Percentiles rank a stretch among this genome's conserved stretches.
Evolutionary conservation across 2,888 invertebrate genomes (phyloP).

Genomic region (Apodemia hepburni): DNA sequence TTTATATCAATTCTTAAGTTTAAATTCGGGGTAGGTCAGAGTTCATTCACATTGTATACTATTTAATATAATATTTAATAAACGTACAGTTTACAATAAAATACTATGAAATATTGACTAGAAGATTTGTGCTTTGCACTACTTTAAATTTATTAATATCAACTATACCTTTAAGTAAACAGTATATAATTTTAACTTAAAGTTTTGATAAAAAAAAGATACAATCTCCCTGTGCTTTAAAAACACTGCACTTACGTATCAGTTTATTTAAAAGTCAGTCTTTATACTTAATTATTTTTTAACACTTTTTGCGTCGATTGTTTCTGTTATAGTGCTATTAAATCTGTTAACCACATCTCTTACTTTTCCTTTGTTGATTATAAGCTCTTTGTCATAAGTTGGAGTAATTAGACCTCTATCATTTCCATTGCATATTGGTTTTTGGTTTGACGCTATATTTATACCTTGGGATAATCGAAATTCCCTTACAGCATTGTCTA

Average conservation of each 20-base stretch:
- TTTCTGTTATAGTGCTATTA: conserved; percentile 49
- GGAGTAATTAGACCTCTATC: conserved; percentile 60
- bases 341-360: conserved; percentile 72
- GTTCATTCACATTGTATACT: conserved; percentile 44
- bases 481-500: conserved; percentile 64
- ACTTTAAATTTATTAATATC: conserved; percentile 23
- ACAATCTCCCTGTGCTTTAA: conserved; percentile 2
- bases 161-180: conserved; percentile 3
- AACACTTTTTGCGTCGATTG: conserved; percentile 27
- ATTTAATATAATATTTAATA: background rate
- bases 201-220: background rate
- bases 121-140: conserved; percentile 36
- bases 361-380: conserved; percentile 72
- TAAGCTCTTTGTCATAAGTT: conserved; percentile 65
- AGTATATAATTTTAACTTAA: background rate
- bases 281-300: conserved; percentile 29
- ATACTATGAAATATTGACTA: conserved; percentile 30
- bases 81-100: background rate
- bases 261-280: conserved; percentile 23
- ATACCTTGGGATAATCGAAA: conserved; percentile 66
- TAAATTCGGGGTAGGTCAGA: conserved; percentile 61
- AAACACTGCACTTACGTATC: background rate
- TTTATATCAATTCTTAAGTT: conserved; percentile 42
- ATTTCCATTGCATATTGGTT: conserved; percentile 49
- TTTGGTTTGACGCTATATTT: conserved; percentile 42